Evolutionary conservation across 2,888 invertebrate species (phyloP).

Genomic region (Siphonodentalium dalli): DNA sequence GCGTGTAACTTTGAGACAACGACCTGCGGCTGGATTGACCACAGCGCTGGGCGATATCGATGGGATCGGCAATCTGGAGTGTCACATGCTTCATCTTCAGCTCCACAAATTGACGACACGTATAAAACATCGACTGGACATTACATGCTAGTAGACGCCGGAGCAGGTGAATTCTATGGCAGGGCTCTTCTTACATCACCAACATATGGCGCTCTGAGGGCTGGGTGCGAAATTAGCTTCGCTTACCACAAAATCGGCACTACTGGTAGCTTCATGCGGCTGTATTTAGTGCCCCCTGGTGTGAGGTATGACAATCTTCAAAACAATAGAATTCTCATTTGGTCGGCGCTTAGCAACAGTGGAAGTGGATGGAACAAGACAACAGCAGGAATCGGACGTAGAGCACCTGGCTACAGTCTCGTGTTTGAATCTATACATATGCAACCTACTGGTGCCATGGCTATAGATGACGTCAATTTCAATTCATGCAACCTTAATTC

Average conservation of each 20-base stretch:
- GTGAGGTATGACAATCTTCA: conserved; percentile 27
- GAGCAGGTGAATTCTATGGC: conserved; percentile 38
- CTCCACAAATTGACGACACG: conserved; percentile 53
- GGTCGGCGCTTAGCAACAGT: conserved; percentile 39
- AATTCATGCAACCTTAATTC: conserved; percentile 34
- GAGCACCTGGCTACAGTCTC: conserved; percentile 42
- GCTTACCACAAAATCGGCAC: conserved; percentile 39
- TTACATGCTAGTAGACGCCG: conserved; percentile 53
- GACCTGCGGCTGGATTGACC: conserved; percentile 51
- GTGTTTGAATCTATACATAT: conserved; percentile 46
- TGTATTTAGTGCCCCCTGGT: conserved; percentile 39
- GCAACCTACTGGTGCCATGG: conserved; percentile 39
- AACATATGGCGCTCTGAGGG: conserved; percentile 37
- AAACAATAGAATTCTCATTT: conserved; percentile 34
- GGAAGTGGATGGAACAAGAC: conserved; percentile 46
- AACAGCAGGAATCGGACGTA: conserved; percentile 41
- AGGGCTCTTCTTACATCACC: conserved; percentile 44
- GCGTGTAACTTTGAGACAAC: conserved; percentile 48
- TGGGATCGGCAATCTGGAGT: conserved; percentile 47
- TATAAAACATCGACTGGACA: conserved; percentile 41
- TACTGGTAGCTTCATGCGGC: conserved; percentile 31
- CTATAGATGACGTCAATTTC: conserved; percentile 58
- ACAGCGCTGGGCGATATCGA: conserved; percentile 36
- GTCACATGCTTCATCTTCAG: conserved; percentile 39
- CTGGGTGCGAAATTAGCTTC: conserved; percentile 45